A percentile compares a stretch with the other conserved stretches of the same genome.
phyloP scores from a whole-genome alignment of 2,888 invertebrate species.

The Epinotia nisella region DNA sequence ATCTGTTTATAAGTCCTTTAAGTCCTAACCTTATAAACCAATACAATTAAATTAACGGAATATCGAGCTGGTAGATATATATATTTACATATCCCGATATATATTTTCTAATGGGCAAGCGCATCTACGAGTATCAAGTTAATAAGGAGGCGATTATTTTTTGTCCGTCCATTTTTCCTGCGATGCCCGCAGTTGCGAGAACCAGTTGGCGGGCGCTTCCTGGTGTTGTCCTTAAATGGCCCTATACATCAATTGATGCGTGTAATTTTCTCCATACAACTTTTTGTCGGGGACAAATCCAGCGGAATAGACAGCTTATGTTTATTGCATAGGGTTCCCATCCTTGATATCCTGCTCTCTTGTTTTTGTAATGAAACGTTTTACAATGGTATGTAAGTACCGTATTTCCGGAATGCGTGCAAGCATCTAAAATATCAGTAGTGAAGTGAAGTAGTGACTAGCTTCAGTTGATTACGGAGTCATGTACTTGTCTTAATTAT shows the following conservation, averaged over 20 bases:
- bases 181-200: conserved; percentile 56
- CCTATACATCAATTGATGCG: conserved; percentile 63
- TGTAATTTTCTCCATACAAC: conserved; percentile 65
- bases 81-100: conserved; percentile 27
- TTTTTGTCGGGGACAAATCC: conserved; percentile 64
- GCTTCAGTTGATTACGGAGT: neutral
- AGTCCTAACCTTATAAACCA: conserved; percentile 44
- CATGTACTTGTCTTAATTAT: conserved; percentile 30
- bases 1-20: conserved; percentile 54
- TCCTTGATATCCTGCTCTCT: conserved; percentile 25
- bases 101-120: conserved; percentile 34
- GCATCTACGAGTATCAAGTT: conserved; percentile 52
- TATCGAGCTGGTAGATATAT: neutral
- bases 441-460: neutral
- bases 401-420: neutral
- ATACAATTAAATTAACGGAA: conserved; percentile 33
- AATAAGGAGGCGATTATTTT: conserved; percentile 63
- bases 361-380: conserved; percentile 13
- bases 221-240: conserved; percentile 73
- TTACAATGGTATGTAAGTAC: neutral
- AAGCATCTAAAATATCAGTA: conserved; percentile 1
- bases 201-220: conserved; percentile 69
- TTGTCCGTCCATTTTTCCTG: conserved; percentile 62
- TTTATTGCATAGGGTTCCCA: conserved; percentile 52
- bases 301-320: conserved; percentile 60